These are phyloP conservation scores for Drosophila flavopinicola DNA, from an alignment of 2,888 invertebrate species.

Conservation along the genomic window DNA sequence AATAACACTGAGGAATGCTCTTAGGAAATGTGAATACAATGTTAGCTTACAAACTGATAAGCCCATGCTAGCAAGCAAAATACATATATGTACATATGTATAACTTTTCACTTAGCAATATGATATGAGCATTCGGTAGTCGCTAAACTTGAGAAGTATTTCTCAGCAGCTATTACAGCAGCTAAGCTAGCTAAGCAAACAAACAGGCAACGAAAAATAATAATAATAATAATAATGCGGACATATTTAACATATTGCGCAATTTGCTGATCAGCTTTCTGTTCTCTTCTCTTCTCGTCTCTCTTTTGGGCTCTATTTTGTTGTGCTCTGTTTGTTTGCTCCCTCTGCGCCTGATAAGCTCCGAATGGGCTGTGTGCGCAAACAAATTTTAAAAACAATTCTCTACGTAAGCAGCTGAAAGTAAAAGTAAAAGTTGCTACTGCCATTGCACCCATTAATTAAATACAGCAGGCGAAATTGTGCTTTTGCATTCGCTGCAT, in stretches of 20 bases:
- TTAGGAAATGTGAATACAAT: no score
- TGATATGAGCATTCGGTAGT: not conserved
- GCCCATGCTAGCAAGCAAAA: no score
- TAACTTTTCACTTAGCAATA: no score
- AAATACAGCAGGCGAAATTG: conserved; percentile 40
- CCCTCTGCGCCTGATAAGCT: conserved; percentile 46
- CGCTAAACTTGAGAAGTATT: not conserved
- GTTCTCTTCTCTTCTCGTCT: not conserved
- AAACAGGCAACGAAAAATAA: conserved; percentile 45
- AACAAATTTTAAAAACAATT: conserved; percentile 65
- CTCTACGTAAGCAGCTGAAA: conserved; percentile 74
- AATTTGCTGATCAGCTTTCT: conserved; percentile 58
- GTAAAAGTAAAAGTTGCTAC: conserved; percentile 76
- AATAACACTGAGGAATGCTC: no score
- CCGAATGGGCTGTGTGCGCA: conserved; percentile 17
- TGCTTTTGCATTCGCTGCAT: conserved; percentile 59
- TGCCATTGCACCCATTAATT: conserved; percentile 70
- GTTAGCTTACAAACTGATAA: no score
- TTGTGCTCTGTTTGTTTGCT: conserved; percentile 36
- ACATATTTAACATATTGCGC: conserved; percentile 75
- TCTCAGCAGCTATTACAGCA: conserved; percentile 42
- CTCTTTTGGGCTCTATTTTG: conserved; percentile 3
- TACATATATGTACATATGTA: no score
- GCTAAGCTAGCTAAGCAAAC: conserved; percentile 18
- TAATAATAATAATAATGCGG: no score